Evolutionary conservation across 2,888 invertebrate species (phyloP).

Genomic region (Papilio demoleus): DNA sequence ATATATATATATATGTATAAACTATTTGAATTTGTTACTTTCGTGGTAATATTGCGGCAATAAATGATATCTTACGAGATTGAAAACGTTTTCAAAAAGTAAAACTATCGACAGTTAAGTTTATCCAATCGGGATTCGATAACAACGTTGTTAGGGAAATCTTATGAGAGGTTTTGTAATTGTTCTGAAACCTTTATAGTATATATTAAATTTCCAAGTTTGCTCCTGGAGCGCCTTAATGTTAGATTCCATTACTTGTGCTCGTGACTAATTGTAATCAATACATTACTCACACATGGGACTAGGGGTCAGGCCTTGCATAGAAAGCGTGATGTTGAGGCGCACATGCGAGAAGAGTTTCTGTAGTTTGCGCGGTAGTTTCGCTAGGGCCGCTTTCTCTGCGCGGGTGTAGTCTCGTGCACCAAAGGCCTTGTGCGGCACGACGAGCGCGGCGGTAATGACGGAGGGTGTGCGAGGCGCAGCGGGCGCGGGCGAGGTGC

Average conservation of each 20-base stretch:
- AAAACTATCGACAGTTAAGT: too few species aligned
- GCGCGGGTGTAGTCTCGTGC: slow-evolving; percentile 89
- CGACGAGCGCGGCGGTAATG: slow-evolving; percentile 87
- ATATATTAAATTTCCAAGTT: too few species aligned
- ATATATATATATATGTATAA: too few species aligned
- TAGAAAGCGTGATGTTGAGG: slow-evolving; percentile 86
- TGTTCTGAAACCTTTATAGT: too few species aligned
- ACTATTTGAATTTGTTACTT: too few species aligned
- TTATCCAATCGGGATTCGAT: too few species aligned
- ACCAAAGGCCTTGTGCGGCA: slow-evolving; percentile 90
- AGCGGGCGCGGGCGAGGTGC: slow-evolving; percentile 75
- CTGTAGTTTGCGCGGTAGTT: slow-evolving; percentile 85
- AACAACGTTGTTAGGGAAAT: too few species aligned
- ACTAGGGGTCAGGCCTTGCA: slow-evolving; percentile 89
- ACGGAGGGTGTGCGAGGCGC: slow-evolving; percentile 79
- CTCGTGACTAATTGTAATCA: background rate
- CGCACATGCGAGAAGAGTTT: slow-evolving; percentile 88
- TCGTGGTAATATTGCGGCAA: too few species aligned
- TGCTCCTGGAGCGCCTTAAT: too few species aligned
- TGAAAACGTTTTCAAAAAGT: too few species aligned
- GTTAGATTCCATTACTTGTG: background rate
- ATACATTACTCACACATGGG: slow-evolving; percentile 86
- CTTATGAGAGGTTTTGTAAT: too few species aligned
- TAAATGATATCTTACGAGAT: too few species aligned
- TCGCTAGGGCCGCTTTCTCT: slow-evolving; percentile 86